Evolutionary conservation across 64 coral and sea anemone genomes (phyloP), one percentile per base, ranked within the genome.

Genomic region (Anthopleura sola): DNA sequence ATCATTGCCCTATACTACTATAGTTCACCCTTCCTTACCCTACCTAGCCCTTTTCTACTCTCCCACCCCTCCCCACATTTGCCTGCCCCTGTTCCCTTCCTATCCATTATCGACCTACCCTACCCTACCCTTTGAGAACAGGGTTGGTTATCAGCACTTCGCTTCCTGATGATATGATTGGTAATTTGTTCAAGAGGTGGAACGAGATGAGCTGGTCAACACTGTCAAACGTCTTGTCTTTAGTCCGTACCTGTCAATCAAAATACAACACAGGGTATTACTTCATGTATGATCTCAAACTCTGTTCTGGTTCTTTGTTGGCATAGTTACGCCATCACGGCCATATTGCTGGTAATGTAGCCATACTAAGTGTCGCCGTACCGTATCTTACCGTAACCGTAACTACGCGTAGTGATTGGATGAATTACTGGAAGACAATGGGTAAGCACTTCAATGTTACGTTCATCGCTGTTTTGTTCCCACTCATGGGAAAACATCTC

Each of bases 101-200:
- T 7, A 28, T 23, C 23, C 58, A 62, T 62, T 62, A 83, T 3
- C 29, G 7, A 40, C 36, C 37, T 54, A 83, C n/a, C 26, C 15
- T 23, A 83, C 46, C 47, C 48, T 83, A 83, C 48, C 82, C 81
- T 23, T 85, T 92, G 48, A 86, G 81, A 50, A 99, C 97, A 55
- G 97, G 92, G 44, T 88, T 83, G 13, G 78, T 86, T 71, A 99
- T 90, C 15, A 87, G 91, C 19, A 99, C 90, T 19, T 91, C 90
- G 48, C 97, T 99, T 34, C 97, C 97, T 0, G 97, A 80, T 15
- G 92, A 99, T n/a, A 99, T 99, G 69, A 99, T 99, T 12, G 97
- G 93, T 14, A 92, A 17, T n/a, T 89, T 77, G 32, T 99, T 90
- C 40, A 94, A 75, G 5, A 79, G 57, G 56, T 99, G 97, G 51